Evolutionary conservation across 2,797 vertebrate genomes (phyloP).

Genomic region (Liparis tanakae): DNA sequence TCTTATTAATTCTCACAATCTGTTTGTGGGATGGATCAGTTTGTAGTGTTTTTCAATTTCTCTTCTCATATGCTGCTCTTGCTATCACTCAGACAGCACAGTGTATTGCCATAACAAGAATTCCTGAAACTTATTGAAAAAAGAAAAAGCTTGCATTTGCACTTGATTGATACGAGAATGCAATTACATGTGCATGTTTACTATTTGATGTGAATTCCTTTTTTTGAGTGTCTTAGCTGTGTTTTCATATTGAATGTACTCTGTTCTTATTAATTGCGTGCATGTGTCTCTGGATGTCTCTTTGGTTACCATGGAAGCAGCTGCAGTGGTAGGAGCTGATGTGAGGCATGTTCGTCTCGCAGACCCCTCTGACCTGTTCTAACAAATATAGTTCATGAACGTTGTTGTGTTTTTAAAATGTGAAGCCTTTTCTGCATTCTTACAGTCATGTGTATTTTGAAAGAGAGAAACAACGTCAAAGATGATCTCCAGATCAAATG

Average conservation of each 20-base stretch:
- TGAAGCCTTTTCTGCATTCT: conserved; percentile 26
- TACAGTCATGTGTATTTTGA: conserved; percentile 8
- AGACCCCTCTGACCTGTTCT: conserved; percentile 36
- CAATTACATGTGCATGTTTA: conserved; percentile 2
- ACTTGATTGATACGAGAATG: background rate
- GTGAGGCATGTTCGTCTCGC: conserved; percentile 18
- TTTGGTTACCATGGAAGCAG: conserved; percentile 46
- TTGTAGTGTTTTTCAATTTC: conserved; percentile 33
- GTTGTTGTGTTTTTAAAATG: conserved; percentile 5
- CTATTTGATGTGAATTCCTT: conserved; percentile 7
- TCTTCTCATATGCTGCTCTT: conserved; percentile 40
- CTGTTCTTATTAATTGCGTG: background rate
- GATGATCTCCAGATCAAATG: conserved; percentile 32
- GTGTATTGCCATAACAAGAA: conserved; percentile 23
- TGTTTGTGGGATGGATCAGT: conserved; percentile 29
- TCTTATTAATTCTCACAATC: conserved; percentile 38
- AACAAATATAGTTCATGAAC: conserved; percentile 18
- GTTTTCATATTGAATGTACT: conserved; percentile 14
- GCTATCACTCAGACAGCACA: conserved; percentile 35
- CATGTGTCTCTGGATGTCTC: conserved; percentile 6
- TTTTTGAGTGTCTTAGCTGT: conserved; percentile 16
- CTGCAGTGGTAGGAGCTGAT: conserved; percentile 5
- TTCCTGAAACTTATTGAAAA: conserved; percentile 2
- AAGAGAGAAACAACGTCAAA: conserved; percentile 27
- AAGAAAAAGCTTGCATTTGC: conserved; percentile 14